These are phyloP conservation scores for Choreutis nemorana DNA, from an alignment of 2,888 invertebrate genomes.

Conservation along the genomic window DNA sequence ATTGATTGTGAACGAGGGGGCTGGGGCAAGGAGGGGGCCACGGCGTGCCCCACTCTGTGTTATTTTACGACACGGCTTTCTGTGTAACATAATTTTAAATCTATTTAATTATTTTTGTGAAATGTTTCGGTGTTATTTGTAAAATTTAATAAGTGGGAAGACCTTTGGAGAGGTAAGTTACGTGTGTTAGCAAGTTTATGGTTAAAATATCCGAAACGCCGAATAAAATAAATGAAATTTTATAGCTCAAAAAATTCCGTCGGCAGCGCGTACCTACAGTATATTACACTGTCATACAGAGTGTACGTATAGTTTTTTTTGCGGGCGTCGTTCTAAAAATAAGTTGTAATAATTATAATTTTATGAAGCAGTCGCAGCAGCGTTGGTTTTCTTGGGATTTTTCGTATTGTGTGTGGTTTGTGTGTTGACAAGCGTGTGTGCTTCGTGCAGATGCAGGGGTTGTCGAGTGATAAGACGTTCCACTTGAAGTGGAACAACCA, in stretches of 20 bases:
- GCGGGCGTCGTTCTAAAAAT: constrained; percentile 68
- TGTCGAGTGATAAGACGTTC: constrained; percentile 72
- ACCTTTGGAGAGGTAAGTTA: constrained; percentile 56
- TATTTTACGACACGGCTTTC: constrained; percentile 68
- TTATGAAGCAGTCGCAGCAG: constrained; percentile 63
- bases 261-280: constrained; percentile 63
- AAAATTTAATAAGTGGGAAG: constrained; percentile 57
- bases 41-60: constrained; percentile 68
- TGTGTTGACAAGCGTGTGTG: constrained; percentile 49
- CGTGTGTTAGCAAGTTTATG: constrained; percentile 35
- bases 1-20: constrained; percentile 68
- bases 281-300: constrained; percentile 65
- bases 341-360: constrained; percentile 68
- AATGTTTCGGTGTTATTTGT: constrained; percentile 65
- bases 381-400: constrained; percentile 59
- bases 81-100: constrained; percentile 67
- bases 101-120: constrained; percentile 61
- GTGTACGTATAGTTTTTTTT: constrained; percentile 68
- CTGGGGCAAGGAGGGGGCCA: constrained; percentile 63
- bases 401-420: constrained; percentile 45
- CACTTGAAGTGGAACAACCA: constrained; percentile 78
- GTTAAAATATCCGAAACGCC: constrained; percentile 33
- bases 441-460: constrained; percentile 64
- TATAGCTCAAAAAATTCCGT: constrained; percentile 60
- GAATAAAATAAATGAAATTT: constrained; percentile 49